Base-by-base conservation (phyloP, 1,140 invertebrate genomes). In the Potamilus streckersoni region DNA sequence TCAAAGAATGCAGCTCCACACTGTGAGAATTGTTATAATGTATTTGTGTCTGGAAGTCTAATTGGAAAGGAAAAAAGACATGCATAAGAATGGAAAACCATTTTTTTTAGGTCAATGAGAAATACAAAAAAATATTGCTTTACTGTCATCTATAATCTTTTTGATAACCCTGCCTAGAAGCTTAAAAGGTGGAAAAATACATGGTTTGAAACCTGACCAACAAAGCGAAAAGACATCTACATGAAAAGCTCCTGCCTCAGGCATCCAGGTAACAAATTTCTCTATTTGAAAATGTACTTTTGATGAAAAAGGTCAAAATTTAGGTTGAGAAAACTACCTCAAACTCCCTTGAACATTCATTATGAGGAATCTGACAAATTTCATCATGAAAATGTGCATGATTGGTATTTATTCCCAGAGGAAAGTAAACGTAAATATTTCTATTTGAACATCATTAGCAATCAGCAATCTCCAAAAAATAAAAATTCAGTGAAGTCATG, bases 171-270 rank as follows among this genome's bases (percentile, higher is more conserved):
- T 65, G n/a, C 67, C 60, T 16, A 62, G 17, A n/a, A 63, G 23
- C 3, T 20, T 17, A 69, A 75, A 69, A 55, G 58, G 66, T 16
- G 73, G 73, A 49, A 75, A 75, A 56, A 75, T 69, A 64, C 69
- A 75, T 62, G 66, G 73, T 69, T 75, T 75, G 59, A 63, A 69
- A 56, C 63, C 38, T 56, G 66, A 63, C 66, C 73, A 75, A 38
- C 61, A 20, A 13, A 76, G 31, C 5, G 19, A 68, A 71, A 76
- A 76, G 57, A 70, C 75, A 64, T 72, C 49, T n/a, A 23, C 20
- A 55, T 23, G 55, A 16, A 62, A 14, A 49, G 62, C 70, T 55
- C 20, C 70, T 19, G 70, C 61, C 17, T 72, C 70, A 49, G 61
- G 38, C 13, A 55, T 20, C 38, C 70, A 72, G 20, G 70, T n/a